Evolutionary conservation across 2,888 invertebrate species (phyloP).

Genomic region (Sinopyrophorus schimmeli): DNA sequence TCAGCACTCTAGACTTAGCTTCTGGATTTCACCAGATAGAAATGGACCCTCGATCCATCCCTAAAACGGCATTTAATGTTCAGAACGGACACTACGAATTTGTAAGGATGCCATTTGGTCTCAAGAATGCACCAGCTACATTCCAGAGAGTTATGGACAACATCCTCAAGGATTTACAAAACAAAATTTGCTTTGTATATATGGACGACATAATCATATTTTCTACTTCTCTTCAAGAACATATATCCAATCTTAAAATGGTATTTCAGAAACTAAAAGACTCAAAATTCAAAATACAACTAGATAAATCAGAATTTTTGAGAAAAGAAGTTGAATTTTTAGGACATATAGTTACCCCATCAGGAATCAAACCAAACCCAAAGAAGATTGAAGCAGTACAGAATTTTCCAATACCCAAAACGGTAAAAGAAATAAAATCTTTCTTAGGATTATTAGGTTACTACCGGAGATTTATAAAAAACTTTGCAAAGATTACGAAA

Average conservation of each 20-base stretch:
- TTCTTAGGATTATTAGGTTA: too few species aligned
- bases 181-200: neutral
- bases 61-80: constrained; percentile 45
- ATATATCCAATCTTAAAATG: neutral
- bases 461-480: too few species aligned
- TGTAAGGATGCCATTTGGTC: constrained; percentile 38
- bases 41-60: constrained; percentile 33
- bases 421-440: too few species aligned
- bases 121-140: neutral
- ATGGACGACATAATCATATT: constrained; percentile 3
- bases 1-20: constrained; percentile 44
- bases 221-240: neutral
- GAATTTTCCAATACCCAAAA: too few species aligned
- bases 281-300: constrained; percentile 45
- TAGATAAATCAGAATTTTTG: constrained; percentile 46
- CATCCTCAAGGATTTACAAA: neutral
- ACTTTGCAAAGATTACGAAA: too few species aligned
- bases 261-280: constrained; percentile 30
- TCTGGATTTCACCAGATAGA: constrained; percentile 44
- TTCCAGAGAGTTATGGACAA: constrained; percentile 5
- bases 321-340: constrained; percentile 46
- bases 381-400: too few species aligned
- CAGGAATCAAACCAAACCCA: constrained; percentile 48
- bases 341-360: constrained; percentile 46
- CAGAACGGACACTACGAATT: constrained; percentile 44